Evolutionary conservation across 1,140 invertebrate genomes (phyloP).

Genomic region (Drosophila kohkoa): DNA sequence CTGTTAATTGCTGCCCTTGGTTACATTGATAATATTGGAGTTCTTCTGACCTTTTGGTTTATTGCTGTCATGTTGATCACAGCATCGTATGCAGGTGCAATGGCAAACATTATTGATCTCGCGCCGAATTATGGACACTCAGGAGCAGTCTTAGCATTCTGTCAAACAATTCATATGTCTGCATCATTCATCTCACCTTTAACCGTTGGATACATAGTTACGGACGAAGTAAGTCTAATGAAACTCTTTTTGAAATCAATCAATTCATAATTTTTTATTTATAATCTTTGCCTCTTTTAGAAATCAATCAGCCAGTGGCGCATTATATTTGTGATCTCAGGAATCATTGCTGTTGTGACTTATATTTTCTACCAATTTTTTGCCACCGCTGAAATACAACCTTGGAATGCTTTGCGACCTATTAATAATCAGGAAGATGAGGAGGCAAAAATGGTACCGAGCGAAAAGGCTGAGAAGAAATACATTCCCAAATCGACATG

Average conservation of each 20-base stretch:
- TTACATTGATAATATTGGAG: constrained; percentile 88
- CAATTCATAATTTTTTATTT: neutral
- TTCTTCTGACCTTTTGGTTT: constrained; percentile 89
- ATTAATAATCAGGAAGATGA: constrained; percentile 2
- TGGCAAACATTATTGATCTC: constrained; percentile 91
- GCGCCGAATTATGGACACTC: constrained; percentile 89
- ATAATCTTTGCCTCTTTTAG: constrained; percentile 42
- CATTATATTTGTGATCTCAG: constrained; percentile 89
- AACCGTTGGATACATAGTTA: constrained; percentile 87
- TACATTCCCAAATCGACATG: constrained; percentile 28
- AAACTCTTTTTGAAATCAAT: neutral
- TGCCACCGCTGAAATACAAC: constrained; percentile 88
- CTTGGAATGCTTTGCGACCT: constrained; percentile 86
- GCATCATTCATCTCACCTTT: constrained; percentile 90
- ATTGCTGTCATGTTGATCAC: constrained; percentile 90
- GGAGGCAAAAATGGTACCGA: constrained; percentile 28
- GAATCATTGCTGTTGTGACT: constrained; percentile 88
- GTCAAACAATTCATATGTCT: constrained; percentile 91
- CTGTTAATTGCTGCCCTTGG: constrained; percentile 88
- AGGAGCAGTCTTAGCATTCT: constrained; percentile 90
- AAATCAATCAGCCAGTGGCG: constrained; percentile 89
- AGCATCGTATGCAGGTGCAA: constrained; percentile 90
- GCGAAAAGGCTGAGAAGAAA: constrained; percentile 13
- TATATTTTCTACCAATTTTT: constrained; percentile 90
- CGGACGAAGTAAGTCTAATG: constrained; percentile 77